Percentiles rank a stretch among this genome's conserved stretches.
Evolutionary conservation across 2,113 vertebrate species (phyloP).

Genomic region (Prietella phreatophila): DNA sequence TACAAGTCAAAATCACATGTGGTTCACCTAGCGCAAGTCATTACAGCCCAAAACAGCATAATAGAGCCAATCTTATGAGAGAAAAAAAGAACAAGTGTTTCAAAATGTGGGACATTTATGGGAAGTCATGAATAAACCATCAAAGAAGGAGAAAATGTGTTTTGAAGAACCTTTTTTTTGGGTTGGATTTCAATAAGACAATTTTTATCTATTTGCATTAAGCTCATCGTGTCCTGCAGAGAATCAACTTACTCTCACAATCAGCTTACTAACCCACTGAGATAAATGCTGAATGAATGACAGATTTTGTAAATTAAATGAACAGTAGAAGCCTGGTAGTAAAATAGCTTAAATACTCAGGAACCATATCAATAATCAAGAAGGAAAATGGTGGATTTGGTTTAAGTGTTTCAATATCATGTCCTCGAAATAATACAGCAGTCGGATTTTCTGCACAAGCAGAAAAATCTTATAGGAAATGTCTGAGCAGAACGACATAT

Average conservation of each 20-base stretch:
- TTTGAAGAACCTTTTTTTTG: neutral
- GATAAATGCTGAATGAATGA: conserved; percentile 22
- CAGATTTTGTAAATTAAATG: neutral
- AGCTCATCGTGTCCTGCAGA: neutral
- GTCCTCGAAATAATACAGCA: neutral
- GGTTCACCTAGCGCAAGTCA: conserved; percentile 9
- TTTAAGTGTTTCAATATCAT: neutral
- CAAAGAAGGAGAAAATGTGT: neutral
- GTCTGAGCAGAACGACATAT: neutral
- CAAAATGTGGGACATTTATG: neutral
- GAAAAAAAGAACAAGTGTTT: neutral
- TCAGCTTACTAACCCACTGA: neutral
- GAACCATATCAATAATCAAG: neutral
- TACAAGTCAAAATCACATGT: conserved; percentile 16
- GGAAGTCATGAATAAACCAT: conserved; percentile 24
- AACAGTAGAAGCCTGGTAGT: neutral
- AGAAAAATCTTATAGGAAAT: neutral
- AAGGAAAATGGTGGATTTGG: neutral
- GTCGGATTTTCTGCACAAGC: neutral
- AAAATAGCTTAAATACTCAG: neutral
- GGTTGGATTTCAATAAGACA: neutral
- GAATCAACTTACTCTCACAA: conserved; percentile 1
- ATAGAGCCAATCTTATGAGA: conserved; percentile 10
- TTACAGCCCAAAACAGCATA: conserved; percentile 10
- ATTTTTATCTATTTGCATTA: neutral